A percentile compares a stretch with the other conserved stretches of the same genome.
phyloP scores from a whole-genome alignment of 2,797 vertebrate genomes.

The Sebastes jordani region DNA sequence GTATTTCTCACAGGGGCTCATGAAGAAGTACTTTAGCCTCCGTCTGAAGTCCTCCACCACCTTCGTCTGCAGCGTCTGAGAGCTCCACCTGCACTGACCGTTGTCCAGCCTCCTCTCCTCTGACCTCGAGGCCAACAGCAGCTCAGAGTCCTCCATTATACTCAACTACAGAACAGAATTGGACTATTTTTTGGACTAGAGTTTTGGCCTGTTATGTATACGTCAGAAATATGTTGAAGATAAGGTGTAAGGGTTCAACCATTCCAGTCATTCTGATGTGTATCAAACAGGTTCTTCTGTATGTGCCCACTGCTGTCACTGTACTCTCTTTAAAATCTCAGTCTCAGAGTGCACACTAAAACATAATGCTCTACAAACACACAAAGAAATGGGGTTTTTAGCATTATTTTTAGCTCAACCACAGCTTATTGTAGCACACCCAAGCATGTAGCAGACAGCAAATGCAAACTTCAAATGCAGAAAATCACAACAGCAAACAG shows the following conservation, averaged over 20 bases:
- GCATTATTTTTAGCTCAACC: neutral
- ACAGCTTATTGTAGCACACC: neutral
- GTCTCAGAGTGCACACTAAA: neutral
- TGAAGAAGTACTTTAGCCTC: slow-evolving; percentile 95
- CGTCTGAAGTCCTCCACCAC: slow-evolving; percentile 88
- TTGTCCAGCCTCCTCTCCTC: slow-evolving; percentile 42
- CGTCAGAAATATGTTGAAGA: neutral
- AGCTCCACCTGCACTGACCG: slow-evolving; percentile 36
- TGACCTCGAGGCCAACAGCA: slow-evolving; percentile 24
- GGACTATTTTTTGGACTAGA: neutral
- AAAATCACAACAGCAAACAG: neutral
- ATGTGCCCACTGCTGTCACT: slow-evolving; percentile 1
- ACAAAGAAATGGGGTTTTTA: neutral
- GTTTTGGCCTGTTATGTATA: neutral
- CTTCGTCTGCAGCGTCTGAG: slow-evolving; percentile 37
- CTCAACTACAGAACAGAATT: neutral
- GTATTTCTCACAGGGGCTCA: slow-evolving; percentile 98
- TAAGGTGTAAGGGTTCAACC: slow-evolving; percentile 1
- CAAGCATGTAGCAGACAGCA: neutral
- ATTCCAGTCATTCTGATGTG: slow-evolving; percentile 76
- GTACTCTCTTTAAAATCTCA: neutral
- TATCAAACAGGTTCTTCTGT: slow-evolving; percentile 75
- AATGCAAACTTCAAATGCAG: neutral
- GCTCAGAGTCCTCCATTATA: slow-evolving; percentile 67
- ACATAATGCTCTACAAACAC: neutral